Percentiles rank a stretch among this genome's conserved stretches.
These are phyloP conservation scores for Oryzias sinensis DNA, from an alignment of 2,797 vertebrate genomes.

Conservation along the genomic window DNA sequence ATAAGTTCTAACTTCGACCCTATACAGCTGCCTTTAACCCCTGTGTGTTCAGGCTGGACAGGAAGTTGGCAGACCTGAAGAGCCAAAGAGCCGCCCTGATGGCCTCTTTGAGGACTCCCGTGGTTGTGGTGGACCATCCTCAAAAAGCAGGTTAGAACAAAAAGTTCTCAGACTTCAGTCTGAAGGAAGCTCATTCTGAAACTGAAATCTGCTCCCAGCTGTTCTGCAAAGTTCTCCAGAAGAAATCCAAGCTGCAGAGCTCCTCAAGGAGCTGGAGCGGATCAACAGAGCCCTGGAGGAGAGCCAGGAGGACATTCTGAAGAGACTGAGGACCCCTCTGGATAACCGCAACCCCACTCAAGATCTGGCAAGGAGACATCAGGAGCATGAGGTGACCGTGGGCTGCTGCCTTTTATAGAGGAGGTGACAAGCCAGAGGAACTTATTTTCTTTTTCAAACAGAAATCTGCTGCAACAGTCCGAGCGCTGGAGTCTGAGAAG, in stretches of 20 bases:
- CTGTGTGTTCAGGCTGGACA: conserved; percentile 79
- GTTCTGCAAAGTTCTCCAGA: conserved; percentile 56
- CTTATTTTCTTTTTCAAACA: conserved; percentile 40
- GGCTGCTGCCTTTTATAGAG: neutral
- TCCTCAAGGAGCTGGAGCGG: conserved; percentile 76
- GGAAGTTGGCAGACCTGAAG: conserved; percentile 78
- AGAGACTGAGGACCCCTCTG: conserved; percentile 78
- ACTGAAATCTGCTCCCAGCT: conserved; percentile 30
- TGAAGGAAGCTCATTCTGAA: neutral
- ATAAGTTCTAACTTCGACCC: no score
- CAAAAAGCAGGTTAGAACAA: conserved; percentile 58
- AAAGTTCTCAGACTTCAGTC: neutral
- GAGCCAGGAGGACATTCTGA: conserved; percentile 77
- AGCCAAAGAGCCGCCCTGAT: conserved; percentile 66
- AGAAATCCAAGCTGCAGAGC: conserved; percentile 73
- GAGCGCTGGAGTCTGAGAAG: conserved; percentile 82
- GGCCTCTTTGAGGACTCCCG: conserved; percentile 56
- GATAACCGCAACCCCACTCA: conserved; percentile 72
- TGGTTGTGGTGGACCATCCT: conserved; percentile 50
- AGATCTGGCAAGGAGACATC: conserved; percentile 81
- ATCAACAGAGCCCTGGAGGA: conserved; percentile 76
- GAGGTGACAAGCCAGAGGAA: no score
- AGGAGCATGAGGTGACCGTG: conserved; percentile 81
- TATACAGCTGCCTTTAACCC: neutral
- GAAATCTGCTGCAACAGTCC: conserved; percentile 73